phyloP scores from a whole-genome alignment of 2,797 vertebrate species.

The Botia kubotai region DNA sequence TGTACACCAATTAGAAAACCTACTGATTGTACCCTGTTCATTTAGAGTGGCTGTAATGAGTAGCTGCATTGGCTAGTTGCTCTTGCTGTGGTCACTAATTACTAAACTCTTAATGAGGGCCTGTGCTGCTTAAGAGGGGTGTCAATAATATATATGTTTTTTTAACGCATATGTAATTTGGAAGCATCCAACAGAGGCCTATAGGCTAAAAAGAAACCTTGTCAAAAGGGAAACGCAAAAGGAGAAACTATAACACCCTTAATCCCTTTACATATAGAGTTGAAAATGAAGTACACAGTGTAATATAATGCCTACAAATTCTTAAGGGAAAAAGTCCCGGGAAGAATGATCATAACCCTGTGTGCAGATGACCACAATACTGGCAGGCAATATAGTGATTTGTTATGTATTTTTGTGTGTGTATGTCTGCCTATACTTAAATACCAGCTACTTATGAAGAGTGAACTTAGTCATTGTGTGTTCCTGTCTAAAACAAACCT shows the following conservation, averaged over 20 bases:
- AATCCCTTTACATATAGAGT: background rate
- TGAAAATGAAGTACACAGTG: background rate
- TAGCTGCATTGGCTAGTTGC: constrained; percentile 46
- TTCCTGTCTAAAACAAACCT: constrained; percentile 54
- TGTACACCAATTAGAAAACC: constrained; percentile 42
- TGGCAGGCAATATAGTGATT: constrained; percentile 52
- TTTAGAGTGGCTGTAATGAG: constrained; percentile 54
- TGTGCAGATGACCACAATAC: constrained; percentile 52
- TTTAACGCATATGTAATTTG: constrained; percentile 1
- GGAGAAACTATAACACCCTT: background rate
- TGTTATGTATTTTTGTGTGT: constrained; percentile 46
- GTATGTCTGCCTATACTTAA: constrained; percentile 55
- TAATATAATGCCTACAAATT: constrained; percentile 36
- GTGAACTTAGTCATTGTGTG: constrained; percentile 54
- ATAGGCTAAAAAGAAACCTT: background rate
- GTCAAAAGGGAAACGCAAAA: background rate
- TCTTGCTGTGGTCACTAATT: constrained; percentile 56
- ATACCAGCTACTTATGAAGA: constrained; percentile 50
- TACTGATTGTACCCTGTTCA: constrained; percentile 54
- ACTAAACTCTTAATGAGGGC: constrained; percentile 43
- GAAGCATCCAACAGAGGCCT: background rate
- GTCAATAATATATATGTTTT: constrained; percentile 24
- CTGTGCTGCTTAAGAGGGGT: constrained; percentile 30
- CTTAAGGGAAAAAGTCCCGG: constrained; percentile 15
- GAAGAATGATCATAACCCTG: constrained; percentile 45